phyloP scores from a whole-genome alignment of 2,888 invertebrate genomes.

The Drosophila hamatofila region DNA sequence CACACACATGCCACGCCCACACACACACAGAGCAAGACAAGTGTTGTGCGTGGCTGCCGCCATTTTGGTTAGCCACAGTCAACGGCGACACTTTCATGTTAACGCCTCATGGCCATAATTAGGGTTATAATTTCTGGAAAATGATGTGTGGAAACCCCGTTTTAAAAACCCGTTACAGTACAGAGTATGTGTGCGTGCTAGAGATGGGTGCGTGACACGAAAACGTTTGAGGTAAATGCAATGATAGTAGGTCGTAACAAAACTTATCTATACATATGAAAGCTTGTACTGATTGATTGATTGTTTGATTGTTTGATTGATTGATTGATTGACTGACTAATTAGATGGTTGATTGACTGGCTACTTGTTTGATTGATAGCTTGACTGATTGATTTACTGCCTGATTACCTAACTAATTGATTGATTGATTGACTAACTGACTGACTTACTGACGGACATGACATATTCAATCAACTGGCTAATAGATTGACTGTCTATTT shows the following conservation, averaged over 20 bases:
- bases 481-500: background rate
- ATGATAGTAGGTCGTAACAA: too few species aligned
- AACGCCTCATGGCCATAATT: conserved; percentile 71
- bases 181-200: conserved; percentile 1
- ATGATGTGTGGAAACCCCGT: conserved; percentile 60
- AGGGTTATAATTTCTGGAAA: conserved; percentile 68
- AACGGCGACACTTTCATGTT: conserved; percentile 39
- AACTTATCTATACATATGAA: background rate
- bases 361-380: background rate
- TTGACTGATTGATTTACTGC: background rate
- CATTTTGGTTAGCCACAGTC: conserved; percentile 64
- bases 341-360: background rate
- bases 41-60: conserved; percentile 38
- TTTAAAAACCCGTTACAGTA: conserved; percentile 10
- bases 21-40: background rate
- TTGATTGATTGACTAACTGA: background rate
- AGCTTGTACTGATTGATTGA: background rate
- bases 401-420: background rate
- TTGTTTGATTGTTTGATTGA: background rate
- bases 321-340: background rate
- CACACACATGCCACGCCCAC: conserved; percentile 49
- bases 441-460: background rate
- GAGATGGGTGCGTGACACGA: conserved; percentile 4
- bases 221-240: background rate
- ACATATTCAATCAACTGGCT: background rate